phyloP scores from a whole-genome alignment of 2,888 invertebrate species.

The Nephrotoma guestfalica region DNA sequence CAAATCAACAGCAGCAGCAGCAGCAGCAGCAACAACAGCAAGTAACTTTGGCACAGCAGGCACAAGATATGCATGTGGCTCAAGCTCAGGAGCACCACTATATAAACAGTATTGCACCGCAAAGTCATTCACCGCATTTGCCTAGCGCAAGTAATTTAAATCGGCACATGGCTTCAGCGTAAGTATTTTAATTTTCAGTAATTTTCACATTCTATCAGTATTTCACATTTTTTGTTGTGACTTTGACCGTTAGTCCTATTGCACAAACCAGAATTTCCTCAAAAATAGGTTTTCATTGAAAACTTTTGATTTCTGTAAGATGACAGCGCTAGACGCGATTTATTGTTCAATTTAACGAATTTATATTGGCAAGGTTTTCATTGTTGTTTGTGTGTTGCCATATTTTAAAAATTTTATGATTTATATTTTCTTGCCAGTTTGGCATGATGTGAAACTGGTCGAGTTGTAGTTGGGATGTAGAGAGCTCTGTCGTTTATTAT shows the following conservation, averaged over 20 bases:
- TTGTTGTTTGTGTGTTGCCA: background rate
- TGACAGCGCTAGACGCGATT: too few relatives aligned
- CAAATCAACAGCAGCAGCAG: background rate
- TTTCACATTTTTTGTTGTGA: too few relatives aligned
- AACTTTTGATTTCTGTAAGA: background rate
- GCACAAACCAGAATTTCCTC: too few relatives aligned
- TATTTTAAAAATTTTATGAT: too few relatives aligned
- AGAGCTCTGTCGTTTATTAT: too few relatives aligned
- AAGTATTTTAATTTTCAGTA: slow-evolving; percentile 19
- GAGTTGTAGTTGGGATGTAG: too few relatives aligned
- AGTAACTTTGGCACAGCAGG: background rate
- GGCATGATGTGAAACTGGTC: too few relatives aligned
- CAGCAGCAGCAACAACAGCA: background rate
- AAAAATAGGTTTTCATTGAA: background rate
- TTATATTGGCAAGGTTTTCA: too few relatives aligned
- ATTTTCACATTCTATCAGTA: too few relatives aligned
- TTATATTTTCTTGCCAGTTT: too few relatives aligned
- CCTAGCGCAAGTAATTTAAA: slow-evolving; percentile 36
- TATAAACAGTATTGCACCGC: slow-evolving; percentile 24
- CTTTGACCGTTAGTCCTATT: too few relatives aligned
- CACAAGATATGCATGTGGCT: background rate
- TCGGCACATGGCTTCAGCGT: slow-evolving; percentile 38
- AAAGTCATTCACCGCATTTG: slow-evolving; percentile 35
- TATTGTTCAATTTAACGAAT: too few relatives aligned
- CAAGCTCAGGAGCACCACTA: slow-evolving; percentile 12